Evolutionary conservation across 1,140 invertebrate genomes (phyloP).

Genomic region (Apis florea): DNA sequence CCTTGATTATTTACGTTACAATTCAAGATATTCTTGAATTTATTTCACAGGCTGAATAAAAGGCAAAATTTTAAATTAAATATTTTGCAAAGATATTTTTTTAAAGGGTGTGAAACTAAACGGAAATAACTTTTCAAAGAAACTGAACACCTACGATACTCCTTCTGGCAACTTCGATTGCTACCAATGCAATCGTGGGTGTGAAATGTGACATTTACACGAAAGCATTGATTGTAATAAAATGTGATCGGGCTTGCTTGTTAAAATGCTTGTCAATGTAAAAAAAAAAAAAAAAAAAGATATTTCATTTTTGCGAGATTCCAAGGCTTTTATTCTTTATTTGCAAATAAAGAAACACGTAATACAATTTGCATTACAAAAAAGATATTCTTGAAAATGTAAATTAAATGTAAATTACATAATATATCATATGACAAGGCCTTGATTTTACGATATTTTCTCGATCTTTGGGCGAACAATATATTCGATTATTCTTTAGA

Average conservation of each 20-base stretch:
- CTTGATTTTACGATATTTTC: no score
- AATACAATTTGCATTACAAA: background rate
- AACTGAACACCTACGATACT: slow-evolving; percentile 3
- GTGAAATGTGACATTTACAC: slow-evolving; percentile 32
- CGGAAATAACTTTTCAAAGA: background rate
- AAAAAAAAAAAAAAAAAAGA: background rate
- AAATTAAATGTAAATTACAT: background rate
- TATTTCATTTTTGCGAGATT: background rate
- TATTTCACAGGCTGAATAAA: no score
- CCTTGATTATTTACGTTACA: no score
- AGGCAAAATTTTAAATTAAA: no score
- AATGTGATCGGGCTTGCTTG: background rate
- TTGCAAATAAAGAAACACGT: background rate
- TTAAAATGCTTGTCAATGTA: background rate
- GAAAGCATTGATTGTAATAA: background rate
- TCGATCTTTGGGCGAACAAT: no score
- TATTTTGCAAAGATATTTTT: background rate
- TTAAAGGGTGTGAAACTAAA: background rate
- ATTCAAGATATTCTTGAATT: no score
- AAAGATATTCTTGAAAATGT: background rate
- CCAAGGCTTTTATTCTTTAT: background rate
- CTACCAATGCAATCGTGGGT: slow-evolving; percentile 7
- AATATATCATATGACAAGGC: background rate
- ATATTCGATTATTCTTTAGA: no score
- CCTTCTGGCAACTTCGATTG: background rate